Base-by-base conservation (phyloP, 2,113 vertebrate genomes). In the Microtus montanus region DNA sequence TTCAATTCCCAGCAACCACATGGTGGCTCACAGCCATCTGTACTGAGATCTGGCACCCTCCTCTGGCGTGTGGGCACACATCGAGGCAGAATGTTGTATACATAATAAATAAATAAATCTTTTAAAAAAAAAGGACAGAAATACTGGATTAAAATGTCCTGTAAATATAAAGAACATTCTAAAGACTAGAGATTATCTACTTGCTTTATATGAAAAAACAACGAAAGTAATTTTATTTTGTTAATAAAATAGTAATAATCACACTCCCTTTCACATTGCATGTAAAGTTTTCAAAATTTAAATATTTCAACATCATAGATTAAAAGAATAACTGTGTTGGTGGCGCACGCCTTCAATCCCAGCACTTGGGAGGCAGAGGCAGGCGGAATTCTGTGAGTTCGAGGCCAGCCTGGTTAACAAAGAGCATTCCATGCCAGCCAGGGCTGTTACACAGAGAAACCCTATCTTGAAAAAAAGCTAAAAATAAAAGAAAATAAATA, bases 161-260 rank as follows among this genome's bases (percentile, higher is more conserved):
- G 87, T 11, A 82, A 47, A 74, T 20, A 95, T 30, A 70, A 87
- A 90, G 58, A 87, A 11, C 15, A 66, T 54, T 89, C 14, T 61
- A 82, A 14, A 68, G 14, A 94, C 7, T 52, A 58, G 30, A 84
- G 30, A 8, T 91, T 61, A 8, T 75, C 2, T 83, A 64, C 24
- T 91, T 91, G 52, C 26, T 82, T 73, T 61, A 86, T 26, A 52
- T 24, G 30, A 41, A 82, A 61, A 47, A 71, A 85, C 2, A 44
- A 82, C 19, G 19, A 35, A 77, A 41, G 47, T 68, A 73, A 30
- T 26, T 63, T 89, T 94, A 92, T 90, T 85, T 52, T 93, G n/a
- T 63, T 95, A 93, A 89, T 13, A 74, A 90, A 89, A 28, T 93
- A 89, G 15, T 93, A 89, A 90, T 7, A 82, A 90, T 49, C 38